These are phyloP conservation scores for Loxodonta africana DNA, from an alignment of 2,113 vertebrate genomes.

Conservation along the genomic window DNA sequence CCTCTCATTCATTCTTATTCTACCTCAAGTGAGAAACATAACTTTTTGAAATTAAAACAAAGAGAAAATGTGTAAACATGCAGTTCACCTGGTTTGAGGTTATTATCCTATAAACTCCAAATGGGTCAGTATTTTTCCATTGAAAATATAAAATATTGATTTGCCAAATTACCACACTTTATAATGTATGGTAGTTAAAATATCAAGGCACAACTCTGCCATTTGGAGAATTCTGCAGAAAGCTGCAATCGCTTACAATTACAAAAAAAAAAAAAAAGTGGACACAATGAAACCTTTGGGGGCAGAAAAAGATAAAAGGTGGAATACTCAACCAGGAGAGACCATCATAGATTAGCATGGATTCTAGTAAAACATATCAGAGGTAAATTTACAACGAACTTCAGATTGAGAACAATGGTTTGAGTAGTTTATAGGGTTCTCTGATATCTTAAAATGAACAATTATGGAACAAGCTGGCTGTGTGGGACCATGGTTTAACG, in stretches of 20 bases:
- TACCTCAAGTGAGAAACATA: conserved; percentile 39
- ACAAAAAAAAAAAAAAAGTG: neutral
- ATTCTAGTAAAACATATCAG: neutral
- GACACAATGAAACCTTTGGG: neutral
- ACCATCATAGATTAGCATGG: neutral
- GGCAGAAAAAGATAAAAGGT: neutral
- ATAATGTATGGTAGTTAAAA: neutral
- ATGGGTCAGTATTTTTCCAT: neutral
- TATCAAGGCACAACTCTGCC: neutral
- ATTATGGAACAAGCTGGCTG: neutral
- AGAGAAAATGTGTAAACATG: neutral
- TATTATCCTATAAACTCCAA: neutral
- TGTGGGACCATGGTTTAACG: neutral
- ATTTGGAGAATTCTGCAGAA: neutral
- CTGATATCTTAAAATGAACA: neutral
- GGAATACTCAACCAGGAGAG: neutral
- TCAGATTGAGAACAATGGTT: neutral
- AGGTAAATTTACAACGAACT: neutral
- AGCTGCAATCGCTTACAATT: neutral
- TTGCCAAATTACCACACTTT: neutral
- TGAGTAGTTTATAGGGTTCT: neutral
- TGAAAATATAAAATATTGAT: neutral
- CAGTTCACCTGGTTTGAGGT: neutral
- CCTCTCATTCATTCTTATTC: neutral
- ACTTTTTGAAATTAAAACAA: conserved; percentile 30